Base-by-base conservation (phyloP, 2,888 invertebrate genomes). In the Platypus cylindrus region DNA sequence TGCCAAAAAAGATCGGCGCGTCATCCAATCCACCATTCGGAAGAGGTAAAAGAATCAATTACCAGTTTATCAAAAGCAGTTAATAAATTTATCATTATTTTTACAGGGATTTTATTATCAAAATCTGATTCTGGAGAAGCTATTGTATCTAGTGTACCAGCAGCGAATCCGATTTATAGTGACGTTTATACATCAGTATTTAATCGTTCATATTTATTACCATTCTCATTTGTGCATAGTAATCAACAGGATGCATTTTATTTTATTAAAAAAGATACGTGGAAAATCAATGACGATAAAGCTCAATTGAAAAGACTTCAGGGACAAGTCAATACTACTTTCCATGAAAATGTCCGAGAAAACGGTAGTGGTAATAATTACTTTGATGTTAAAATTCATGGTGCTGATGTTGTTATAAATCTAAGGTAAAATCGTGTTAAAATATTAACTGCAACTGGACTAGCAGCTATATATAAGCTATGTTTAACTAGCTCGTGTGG, bases 181-280 rank as follows among this genome's bases (percentile, higher is more conserved):
- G 90, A 91, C 59, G 90, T 91, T 2, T 87, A 90, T 57, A 90
- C 89, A 3, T 85, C 87, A 1, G 89, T 91, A 3, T 87, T 91
- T 60, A 90, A 90, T 61, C 75, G 87, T 47, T 86, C 87, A 1
- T 81, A 80, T 58, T 69, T 90, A 51, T 65, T 91, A 49, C 86
- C 87, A 22, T 86, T 89, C 62, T 84, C 85, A 8, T 82, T 86
- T 55, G 78, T 87, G 32, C 87, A 89, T 60, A 84, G 80, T 47
- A 82, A 83, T 12, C 83, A 84, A 54, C 89, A 89, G 58, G 90
- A 91, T 55, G 83, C 86, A 8, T 90, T 91, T 66, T 89, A 85
- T 63, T 91, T 91, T 57, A 86, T 90, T 12, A 91, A 91, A 56
- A 87, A 89, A 55, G 85, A 87, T 46, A 76, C 81, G 2, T 87